A percentile compares a stretch with the other conserved stretches of the same genome.
phyloP scores from a whole-genome alignment of 2,113 vertebrate species.

The Choloepus hoffmanni region DNA sequence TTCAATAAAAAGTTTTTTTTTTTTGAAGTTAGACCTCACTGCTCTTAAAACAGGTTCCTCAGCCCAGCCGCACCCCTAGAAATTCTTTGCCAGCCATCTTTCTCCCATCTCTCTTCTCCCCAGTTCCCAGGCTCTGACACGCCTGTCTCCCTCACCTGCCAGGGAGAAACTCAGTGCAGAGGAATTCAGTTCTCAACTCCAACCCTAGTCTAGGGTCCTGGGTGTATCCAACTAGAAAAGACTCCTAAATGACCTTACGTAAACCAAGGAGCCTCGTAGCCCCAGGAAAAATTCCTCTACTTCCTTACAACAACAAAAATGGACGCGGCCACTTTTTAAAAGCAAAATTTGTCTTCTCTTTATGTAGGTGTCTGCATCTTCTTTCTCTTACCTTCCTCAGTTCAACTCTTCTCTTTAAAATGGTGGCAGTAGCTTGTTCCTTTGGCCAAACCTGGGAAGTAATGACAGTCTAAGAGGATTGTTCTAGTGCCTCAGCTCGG shows the following conservation, averaged over 20 bases:
- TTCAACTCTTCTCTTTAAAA: background rate
- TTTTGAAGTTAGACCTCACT: background rate
- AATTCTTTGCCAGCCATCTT: slow-evolving; percentile 58
- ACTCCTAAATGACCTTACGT: slow-evolving; percentile 11
- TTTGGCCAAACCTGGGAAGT: background rate
- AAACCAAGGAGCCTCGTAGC: background rate
- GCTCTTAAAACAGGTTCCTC: slow-evolving; percentile 66
- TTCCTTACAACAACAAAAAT: background rate
- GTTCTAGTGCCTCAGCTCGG: background rate
- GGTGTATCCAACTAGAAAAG: slow-evolving; percentile 25
- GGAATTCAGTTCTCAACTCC: slow-evolving; percentile 49
- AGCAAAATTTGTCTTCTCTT: background rate
- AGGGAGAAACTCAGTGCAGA: slow-evolving; percentile 62
- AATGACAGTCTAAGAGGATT: background rate
- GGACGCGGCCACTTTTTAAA: background rate
- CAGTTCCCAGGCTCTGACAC: slow-evolving; percentile 60
- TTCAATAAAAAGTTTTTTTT: background rate
- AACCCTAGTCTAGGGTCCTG: background rate
- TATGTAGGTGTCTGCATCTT: background rate
- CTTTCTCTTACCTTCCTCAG: background rate
- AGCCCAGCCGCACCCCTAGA: slow-evolving; percentile 17
- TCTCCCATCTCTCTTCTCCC: slow-evolving; percentile 17
- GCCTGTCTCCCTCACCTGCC: slow-evolving; percentile 60
- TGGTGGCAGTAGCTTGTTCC: background rate
- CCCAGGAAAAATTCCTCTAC: slow-evolving; percentile 6